Evolutionary conservation across 2,888 invertebrate species (phyloP).

Genomic region (Agriopis leucophaearia): DNA sequence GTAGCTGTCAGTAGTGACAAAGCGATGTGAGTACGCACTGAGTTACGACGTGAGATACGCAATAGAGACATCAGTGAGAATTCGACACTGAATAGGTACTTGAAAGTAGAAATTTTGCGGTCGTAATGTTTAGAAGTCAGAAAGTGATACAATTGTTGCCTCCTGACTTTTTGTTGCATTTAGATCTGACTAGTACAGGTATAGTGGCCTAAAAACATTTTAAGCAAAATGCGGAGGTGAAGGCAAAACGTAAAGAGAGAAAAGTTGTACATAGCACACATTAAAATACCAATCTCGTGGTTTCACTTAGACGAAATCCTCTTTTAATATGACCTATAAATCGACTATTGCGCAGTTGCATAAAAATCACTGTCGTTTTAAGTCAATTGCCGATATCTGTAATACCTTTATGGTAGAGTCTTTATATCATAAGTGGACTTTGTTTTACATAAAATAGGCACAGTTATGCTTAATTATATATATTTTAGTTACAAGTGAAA

Average conservation of each 20-base stretch:
- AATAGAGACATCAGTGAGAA: slow-evolving; percentile 55
- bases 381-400: background rate
- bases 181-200: no score
- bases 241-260: no score
- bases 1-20: slow-evolving; percentile 74
- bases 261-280: no score
- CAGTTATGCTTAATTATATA: background rate
- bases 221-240: no score
- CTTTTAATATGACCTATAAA: no score
- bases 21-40: slow-evolving; percentile 53
- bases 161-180: background rate
- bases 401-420: background rate
- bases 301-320: no score
- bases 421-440: background rate
- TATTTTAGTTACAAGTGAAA: background rate
- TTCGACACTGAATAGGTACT: slow-evolving; percentile 52
- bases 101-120: slow-evolving; percentile 55
- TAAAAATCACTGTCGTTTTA: no score
- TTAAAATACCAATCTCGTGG: no score
- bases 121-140: slow-evolving; percentile 40
- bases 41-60: slow-evolving; percentile 47
- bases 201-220: no score
- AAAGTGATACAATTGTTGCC: slow-evolving; percentile 9
- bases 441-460: background rate
- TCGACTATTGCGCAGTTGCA: no score